These are phyloP conservation scores for Garrulus glandarius DNA, from an alignment of 2,797 vertebrate genomes.

Conservation along the genomic window DNA sequence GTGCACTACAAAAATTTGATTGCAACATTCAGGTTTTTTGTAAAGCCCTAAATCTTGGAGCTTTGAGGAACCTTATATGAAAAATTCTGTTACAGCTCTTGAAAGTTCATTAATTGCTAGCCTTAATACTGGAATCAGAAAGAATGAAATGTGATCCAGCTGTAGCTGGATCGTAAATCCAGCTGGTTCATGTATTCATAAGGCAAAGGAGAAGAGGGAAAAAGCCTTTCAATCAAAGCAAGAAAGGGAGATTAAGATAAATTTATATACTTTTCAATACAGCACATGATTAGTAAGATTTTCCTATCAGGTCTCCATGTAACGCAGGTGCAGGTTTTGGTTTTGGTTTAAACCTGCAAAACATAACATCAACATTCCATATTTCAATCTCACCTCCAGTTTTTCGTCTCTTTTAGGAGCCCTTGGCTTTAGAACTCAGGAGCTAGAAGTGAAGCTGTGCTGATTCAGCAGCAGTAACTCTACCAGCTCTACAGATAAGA, in stretches of 20 bases:
- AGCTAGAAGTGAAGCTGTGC: background rate
- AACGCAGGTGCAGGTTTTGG: background rate
- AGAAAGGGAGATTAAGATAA: background rate
- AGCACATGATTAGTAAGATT: background rate
- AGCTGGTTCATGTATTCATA: background rate
- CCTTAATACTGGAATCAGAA: background rate
- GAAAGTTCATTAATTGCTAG: background rate
- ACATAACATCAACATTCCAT: accelerated
- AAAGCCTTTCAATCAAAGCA: background rate
- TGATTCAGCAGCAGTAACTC: background rate
- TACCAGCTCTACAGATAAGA: background rate
- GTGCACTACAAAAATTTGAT: background rate
- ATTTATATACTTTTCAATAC: background rate
- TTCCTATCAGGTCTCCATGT: background rate
- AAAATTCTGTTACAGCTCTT: background rate
- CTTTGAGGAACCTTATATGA: background rate
- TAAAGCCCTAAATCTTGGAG: background rate
- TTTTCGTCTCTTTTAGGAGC: background rate
- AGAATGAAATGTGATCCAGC: constrained; percentile 3
- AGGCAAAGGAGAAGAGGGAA: background rate
- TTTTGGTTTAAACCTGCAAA: background rate
- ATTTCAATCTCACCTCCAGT: background rate
- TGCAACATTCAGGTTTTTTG: background rate
- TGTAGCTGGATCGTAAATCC: background rate
- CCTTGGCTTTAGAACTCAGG: background rate